Conservation (phyloP, 2,797 vertebrate species). For the Leptatherina wallacei region DNA sequence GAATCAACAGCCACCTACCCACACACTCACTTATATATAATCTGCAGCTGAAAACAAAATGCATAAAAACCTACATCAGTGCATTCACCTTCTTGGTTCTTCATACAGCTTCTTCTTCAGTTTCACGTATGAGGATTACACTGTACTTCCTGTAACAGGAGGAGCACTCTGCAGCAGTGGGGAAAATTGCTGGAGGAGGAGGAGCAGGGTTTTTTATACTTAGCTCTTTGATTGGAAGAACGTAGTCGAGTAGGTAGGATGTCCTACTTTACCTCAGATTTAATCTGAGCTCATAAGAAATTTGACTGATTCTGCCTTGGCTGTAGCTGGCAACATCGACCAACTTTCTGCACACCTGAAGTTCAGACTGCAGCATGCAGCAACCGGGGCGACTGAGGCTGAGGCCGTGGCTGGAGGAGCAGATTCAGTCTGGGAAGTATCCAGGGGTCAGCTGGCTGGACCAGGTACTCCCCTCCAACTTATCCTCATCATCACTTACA, state of each 20-base stretch:
- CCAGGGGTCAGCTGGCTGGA: slow-evolving; percentile 86
- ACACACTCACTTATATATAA: not conserved
- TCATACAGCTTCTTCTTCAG: not conserved
- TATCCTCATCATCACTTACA: not conserved
- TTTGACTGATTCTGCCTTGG: not conserved
- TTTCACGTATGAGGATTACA: not conserved
- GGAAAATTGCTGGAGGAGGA: slow-evolving; percentile 34
- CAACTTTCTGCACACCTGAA: slow-evolving; percentile 28
- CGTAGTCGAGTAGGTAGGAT: slow-evolving; percentile 24
- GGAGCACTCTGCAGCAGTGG: slow-evolving; percentile 22
- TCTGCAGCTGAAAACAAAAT: not conserved
- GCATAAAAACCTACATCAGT: not conserved
- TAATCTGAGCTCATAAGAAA: slow-evolving; percentile 35
- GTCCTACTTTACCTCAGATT: slow-evolving; percentile 30
- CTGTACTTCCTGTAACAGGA: slow-evolving; percentile 61
- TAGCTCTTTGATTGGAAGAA: slow-evolving; percentile 59
- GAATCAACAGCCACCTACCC: not conserved
- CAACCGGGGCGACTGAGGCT: slow-evolving; percentile 79
- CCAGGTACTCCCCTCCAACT: slow-evolving; percentile 68
- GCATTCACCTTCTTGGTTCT: not conserved
- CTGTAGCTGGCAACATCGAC: not conserved
- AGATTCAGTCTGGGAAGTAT: slow-evolving; percentile 84
- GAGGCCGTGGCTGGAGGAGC: slow-evolving; percentile 85
- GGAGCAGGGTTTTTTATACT: slow-evolving; percentile 8
- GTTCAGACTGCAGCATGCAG: slow-evolving; percentile 72